Conservation (phyloP, 2,888 invertebrate genomes). For the Caenorhabditis afra region DNA sequence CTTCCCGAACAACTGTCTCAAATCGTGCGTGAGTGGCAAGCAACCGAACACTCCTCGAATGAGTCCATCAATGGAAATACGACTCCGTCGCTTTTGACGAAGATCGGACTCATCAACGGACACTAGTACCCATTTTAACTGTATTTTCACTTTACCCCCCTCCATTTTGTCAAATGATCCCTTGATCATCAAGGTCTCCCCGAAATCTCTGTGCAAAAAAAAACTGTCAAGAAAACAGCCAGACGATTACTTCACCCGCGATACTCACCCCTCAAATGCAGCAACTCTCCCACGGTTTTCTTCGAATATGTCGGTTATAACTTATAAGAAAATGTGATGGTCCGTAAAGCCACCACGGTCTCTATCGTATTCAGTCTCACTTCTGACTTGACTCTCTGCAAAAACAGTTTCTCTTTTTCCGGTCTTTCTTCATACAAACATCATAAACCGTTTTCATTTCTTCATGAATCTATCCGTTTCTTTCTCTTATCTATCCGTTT, state of each 20-base stretch:
- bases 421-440: slow-evolving; percentile 6
- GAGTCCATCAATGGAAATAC: neutral
- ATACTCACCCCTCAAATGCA: slow-evolving; percentile 10
- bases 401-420: slow-evolving; percentile 6
- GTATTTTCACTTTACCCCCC: slow-evolving; percentile 10
- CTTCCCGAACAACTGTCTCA: slow-evolving; percentile 24
- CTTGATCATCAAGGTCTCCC: neutral
- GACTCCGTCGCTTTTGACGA: neutral
- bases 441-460: neutral
- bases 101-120: slow-evolving; percentile 17
- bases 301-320: slow-evolving; percentile 1
- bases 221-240: slow-evolving; percentile 24
- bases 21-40: slow-evolving; percentile 46
- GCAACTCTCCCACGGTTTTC: neutral
- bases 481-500: no score
- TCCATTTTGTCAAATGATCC: neutral
- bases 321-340: neutral
- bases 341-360: neutral
- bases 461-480: neutral
- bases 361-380: neutral
- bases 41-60: neutral
- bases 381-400: neutral
- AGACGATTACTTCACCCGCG: slow-evolving; percentile 15
- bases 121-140: slow-evolving; percentile 16
- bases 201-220: slow-evolving; percentile 13